Evolutionary conservation across 2,888 invertebrate genomes (phyloP).

Genomic region (Priocnemis perturbator): DNA sequence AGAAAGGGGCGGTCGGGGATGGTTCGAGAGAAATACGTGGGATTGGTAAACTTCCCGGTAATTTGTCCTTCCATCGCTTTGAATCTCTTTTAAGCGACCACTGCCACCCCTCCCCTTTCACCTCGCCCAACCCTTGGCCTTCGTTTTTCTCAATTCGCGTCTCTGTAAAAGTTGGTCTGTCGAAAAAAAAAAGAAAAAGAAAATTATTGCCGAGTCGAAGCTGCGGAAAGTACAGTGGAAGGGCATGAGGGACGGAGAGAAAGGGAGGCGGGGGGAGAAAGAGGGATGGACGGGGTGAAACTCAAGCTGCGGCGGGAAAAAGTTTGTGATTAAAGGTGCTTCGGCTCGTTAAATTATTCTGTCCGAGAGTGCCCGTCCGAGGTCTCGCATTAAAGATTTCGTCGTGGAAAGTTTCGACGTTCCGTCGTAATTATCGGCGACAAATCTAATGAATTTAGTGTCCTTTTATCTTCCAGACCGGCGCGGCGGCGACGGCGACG

Average conservation of each 20-base stretch:
- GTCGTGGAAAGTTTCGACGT: constrained; percentile 27
- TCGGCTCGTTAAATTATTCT: constrained; percentile 59
- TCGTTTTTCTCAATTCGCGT: neutral
- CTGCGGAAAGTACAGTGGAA: neutral
- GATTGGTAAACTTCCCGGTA: constrained; percentile 72
- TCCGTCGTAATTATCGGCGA: constrained; percentile 34
- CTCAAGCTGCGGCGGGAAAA: constrained; percentile 25
- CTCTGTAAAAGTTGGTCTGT: constrained; percentile 11
- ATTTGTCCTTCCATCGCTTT: constrained; percentile 69
- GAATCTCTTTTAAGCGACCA: constrained; percentile 65
- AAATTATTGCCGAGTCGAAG: constrained; percentile 33
- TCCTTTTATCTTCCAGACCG: neutral
- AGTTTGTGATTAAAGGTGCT: constrained; percentile 61
- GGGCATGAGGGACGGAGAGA: constrained; percentile 16
- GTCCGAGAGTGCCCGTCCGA: constrained; percentile 38
- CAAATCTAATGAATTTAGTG: constrained; percentile 29
- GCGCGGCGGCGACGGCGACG: too few relatives aligned
- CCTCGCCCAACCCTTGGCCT: neutral
- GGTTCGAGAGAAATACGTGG: constrained; percentile 49
- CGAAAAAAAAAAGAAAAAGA: constrained; percentile 35
- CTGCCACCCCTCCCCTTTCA: constrained; percentile 16
- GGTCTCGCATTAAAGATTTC: constrained; percentile 35
- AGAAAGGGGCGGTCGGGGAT: constrained; percentile 20
- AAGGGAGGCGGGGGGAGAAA: constrained; percentile 17
- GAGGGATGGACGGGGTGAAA: constrained; percentile 17